A percentile compares a stretch with the other conserved stretches of the same genome.
phyloP scores from a whole-genome alignment of 1,140 invertebrate species.

The Pentalonia nigronervosa region DNA sequence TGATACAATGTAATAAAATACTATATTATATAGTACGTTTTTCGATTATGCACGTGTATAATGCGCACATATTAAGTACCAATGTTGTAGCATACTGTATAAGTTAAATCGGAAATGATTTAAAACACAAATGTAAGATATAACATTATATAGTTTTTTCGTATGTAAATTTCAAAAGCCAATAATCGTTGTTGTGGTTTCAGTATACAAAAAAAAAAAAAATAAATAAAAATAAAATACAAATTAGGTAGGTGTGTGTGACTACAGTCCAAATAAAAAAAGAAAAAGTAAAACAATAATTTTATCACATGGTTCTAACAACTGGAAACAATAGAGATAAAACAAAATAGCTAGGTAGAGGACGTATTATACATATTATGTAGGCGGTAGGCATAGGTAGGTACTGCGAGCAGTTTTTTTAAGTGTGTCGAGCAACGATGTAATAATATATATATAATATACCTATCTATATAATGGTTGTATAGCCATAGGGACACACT shows the following conservation, averaged over 20 bases:
- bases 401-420: neutral
- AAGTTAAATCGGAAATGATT: neutral
- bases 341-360: neutral
- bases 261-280: constrained; percentile 4
- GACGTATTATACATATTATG: neutral
- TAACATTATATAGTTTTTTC: no score
- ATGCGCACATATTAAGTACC: neutral
- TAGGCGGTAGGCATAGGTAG: neutral
- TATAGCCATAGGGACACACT: neutral
- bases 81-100: neutral
- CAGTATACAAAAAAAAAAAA: no score
- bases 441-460: neutral
- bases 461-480: neutral
- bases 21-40: neutral
- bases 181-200: no score
- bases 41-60: neutral
- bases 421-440: neutral
- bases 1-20: no score
- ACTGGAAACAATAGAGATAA: constrained; percentile 16
- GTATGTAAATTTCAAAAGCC: no score
- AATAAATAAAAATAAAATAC: neutral
- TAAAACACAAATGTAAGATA: no score
- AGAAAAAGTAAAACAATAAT: constrained; percentile 12
- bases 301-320: neutral
- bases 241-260: constrained; percentile 4